Evolutionary conservation across 2,888 invertebrate genomes (phyloP).

Genomic region (Pyrocoelia pectoralis): DNA sequence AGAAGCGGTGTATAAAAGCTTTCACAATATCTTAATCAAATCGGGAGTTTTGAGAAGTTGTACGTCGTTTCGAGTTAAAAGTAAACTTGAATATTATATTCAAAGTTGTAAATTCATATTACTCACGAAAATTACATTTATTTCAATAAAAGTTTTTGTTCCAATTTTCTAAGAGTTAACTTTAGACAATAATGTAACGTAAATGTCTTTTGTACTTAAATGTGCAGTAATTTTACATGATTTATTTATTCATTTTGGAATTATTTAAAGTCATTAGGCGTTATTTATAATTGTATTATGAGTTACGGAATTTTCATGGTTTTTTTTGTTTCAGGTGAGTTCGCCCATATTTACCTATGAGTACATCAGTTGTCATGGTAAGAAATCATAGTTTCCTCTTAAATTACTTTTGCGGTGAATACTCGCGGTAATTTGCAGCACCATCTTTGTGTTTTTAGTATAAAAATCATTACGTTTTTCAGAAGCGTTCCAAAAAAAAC

Average conservation of each 20-base stretch:
- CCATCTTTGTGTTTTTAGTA: too few relatives aligned
- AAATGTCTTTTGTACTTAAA: not conserved
- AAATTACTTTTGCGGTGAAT: too few relatives aligned
- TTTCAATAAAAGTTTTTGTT: constrained; percentile 49
- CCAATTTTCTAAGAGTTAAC: constrained; percentile 54
- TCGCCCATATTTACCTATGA: not conserved
- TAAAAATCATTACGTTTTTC: too few relatives aligned
- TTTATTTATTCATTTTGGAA: too few relatives aligned
- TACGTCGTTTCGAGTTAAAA: constrained; percentile 39
- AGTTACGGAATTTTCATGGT: constrained; percentile 28
- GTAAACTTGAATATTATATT: constrained; percentile 46
- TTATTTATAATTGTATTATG: too few relatives aligned
- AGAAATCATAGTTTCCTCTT: not conserved
- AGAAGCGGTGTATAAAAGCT: constrained; percentile 37
- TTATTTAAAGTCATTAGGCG: too few relatives aligned
- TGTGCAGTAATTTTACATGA: too few relatives aligned
- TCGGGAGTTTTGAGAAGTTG: constrained; percentile 38
- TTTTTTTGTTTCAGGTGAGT: constrained; percentile 29
- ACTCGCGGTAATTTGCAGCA: too few relatives aligned
- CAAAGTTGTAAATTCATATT: constrained; percentile 47
- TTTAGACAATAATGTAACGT: constrained; percentile 50
- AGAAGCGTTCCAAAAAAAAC: too few relatives aligned
- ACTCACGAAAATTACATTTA: constrained; percentile 55
- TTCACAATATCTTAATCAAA: constrained; percentile 42
- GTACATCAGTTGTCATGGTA: not conserved